Conservation (phyloP, 2,113 vertebrate genomes). For the Rhynchomys soricoides region DNA sequence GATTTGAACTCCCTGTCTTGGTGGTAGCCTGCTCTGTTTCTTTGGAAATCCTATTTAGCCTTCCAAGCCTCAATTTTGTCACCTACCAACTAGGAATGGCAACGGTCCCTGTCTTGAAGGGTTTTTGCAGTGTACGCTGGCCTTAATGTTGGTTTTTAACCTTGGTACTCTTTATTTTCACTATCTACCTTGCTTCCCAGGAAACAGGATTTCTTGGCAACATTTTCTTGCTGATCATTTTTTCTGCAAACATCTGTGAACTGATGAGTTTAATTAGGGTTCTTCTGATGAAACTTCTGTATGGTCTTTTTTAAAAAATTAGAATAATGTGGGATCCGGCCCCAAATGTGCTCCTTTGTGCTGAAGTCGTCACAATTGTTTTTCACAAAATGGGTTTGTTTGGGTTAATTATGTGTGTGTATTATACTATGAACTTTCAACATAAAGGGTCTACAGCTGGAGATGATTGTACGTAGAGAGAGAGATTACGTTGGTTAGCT, state of each 20-base stretch:
- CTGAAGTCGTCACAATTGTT: conserved; percentile 62
- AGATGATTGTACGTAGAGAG: conserved; percentile 53
- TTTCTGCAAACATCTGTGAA: conserved; percentile 68
- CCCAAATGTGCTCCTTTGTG: conserved; percentile 70
- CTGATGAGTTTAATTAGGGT: conserved; percentile 74
- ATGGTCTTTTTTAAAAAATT: conserved; percentile 60
- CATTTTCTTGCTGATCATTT: conserved; percentile 58
- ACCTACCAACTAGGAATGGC: conserved; percentile 11
- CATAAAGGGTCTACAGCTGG: conserved; percentile 64
- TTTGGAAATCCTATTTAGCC: neutral
- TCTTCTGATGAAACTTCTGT: conserved; percentile 64
- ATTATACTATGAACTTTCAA: conserved; percentile 50
- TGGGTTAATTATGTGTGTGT: conserved; percentile 70
- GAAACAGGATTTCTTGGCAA: conserved; percentile 69
- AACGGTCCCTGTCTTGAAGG: neutral
- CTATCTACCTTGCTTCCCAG: conserved; percentile 37
- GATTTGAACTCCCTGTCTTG: neutral
- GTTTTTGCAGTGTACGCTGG: neutral
- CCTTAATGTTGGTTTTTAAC: neutral
- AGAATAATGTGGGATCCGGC: conserved; percentile 49
- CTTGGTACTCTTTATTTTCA: conserved; percentile 8
- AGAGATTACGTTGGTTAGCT: conserved; percentile 26
- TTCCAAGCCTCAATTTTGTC: conserved; percentile 21
- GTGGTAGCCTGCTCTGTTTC: neutral
- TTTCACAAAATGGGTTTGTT: conserved; percentile 62